These are phyloP conservation scores for Dipodomys merriami DNA, from an alignment of 2,113 vertebrate genomes.

Conservation along the genomic window DNA sequence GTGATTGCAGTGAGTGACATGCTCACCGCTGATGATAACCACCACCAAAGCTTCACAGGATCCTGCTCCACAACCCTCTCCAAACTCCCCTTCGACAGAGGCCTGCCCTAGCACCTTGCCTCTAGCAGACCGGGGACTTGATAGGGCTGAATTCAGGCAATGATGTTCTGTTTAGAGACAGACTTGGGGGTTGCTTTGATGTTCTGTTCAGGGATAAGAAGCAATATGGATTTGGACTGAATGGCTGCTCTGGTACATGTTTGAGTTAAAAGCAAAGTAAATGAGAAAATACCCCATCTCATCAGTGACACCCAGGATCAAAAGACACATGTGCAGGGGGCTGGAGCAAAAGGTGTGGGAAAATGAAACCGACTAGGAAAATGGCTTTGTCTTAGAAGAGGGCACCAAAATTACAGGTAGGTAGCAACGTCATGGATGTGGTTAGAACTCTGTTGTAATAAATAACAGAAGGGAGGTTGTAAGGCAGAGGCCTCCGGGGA, in stretches of 20 bases:
- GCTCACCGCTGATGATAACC: not conserved
- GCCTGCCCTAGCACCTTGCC: not conserved
- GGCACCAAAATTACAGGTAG: not conserved
- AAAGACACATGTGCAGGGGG: not conserved
- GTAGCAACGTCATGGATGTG: not conserved
- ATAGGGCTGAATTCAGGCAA: not conserved
- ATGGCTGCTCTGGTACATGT: not conserved
- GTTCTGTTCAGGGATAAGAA: not conserved
- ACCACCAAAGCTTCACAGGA: slow-evolving; percentile 26
- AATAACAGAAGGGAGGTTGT: not conserved
- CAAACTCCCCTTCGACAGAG: not conserved
- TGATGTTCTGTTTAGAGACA: not conserved
- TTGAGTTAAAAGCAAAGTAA: slow-evolving; percentile 40
- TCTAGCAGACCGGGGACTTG: not conserved
- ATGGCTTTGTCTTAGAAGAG: slow-evolving; percentile 8
- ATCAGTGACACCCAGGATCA: not conserved
- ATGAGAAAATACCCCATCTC: slow-evolving; percentile 7
- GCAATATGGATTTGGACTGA: not conserved
- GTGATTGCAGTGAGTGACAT: not conserved
- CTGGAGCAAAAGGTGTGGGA: not conserved
- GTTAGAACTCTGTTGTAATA: not conserved
- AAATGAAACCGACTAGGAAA: not conserved
- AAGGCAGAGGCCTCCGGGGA: not conserved
- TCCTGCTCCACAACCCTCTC: not conserved
- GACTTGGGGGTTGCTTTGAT: not conserved